Evolutionary conservation across 2,113 vertebrate species (phyloP).

Genomic region (Vombatus ursinus): DNA sequence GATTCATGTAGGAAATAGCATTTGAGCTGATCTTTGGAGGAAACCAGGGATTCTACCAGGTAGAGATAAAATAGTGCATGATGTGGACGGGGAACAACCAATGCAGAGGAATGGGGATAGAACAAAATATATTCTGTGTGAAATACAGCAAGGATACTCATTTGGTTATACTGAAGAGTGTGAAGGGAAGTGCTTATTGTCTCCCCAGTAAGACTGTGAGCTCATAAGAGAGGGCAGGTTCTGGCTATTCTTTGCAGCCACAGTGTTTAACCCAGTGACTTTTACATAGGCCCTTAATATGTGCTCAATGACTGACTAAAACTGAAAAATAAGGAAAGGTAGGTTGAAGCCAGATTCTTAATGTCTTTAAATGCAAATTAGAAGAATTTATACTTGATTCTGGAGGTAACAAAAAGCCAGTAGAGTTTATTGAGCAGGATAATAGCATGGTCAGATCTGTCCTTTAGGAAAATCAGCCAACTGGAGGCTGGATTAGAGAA

Average conservation of each 20-base stretch:
- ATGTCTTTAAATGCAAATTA: not conserved
- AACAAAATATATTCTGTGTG: not conserved
- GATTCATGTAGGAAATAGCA: not conserved
- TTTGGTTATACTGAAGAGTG: not conserved
- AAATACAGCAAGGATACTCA: not conserved
- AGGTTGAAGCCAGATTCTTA: not conserved
- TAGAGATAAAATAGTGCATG: not conserved
- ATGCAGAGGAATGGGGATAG: not conserved
- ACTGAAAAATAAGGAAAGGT: not conserved
- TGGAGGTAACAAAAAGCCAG: not conserved
- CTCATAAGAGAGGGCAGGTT: not conserved
- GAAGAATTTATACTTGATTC: not conserved
- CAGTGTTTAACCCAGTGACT: not conserved
- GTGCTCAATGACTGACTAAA: not conserved
- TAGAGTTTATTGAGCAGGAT: not conserved
- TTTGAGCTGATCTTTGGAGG: not conserved
- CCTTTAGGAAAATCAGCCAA: too few species aligned
- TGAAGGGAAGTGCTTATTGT: not conserved
- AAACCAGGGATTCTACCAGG: not conserved
- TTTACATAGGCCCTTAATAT: not conserved
- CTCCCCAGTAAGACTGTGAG: not conserved
- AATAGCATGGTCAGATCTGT: not conserved
- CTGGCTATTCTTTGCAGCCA: not conserved
- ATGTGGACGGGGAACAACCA: not conserved
- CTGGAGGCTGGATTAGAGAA: not conserved